phyloP scores from a whole-genome alignment of 1,140 invertebrate species.

The Ruditapes philippinarum region DNA sequence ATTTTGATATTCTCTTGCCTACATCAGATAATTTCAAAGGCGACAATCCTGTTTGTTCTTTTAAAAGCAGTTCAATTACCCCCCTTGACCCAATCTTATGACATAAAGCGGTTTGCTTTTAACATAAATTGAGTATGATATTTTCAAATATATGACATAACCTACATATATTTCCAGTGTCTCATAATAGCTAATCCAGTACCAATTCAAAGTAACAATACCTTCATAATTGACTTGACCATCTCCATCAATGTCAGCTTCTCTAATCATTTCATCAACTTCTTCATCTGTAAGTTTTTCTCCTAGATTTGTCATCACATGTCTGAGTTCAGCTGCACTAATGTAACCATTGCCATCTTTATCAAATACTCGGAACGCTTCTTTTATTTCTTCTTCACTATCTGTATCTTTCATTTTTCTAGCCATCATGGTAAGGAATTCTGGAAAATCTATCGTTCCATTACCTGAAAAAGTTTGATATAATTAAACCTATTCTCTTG shows the following conservation, averaged over 20 bases:
- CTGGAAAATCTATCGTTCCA: constrained; percentile 99
- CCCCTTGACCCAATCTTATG: not conserved
- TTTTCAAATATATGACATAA: not conserved
- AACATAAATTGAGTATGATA: not conserved
- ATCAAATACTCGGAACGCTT: constrained; percentile 91
- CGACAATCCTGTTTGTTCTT: no score
- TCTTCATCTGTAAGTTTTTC: constrained; percentile 34
- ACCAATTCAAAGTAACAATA: not conserved
- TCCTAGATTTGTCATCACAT: constrained; percentile 37
- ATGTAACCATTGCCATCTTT: constrained; percentile 97
- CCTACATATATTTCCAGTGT: not conserved
- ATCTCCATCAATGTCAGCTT: constrained; percentile 21
- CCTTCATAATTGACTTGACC: constrained; percentile 25
- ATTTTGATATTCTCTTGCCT: no score
- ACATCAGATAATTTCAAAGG: no score
- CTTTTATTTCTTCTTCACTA: constrained; percentile 99
- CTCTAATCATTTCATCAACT: constrained; percentile 27
- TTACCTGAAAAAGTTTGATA: constrained; percentile 95
- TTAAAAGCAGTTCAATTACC: not conserved
- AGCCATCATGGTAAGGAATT: constrained; percentile 97
- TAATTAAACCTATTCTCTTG: no score
- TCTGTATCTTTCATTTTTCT: constrained; percentile 99
- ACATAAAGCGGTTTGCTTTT: not conserved
- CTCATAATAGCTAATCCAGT: not conserved
- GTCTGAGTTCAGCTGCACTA: constrained; percentile 87